Evolutionary conservation across 2,113 vertebrate species (phyloP), one percentile per base, ranked within the genome.

Genomic region (Gobio gobio): DNA sequence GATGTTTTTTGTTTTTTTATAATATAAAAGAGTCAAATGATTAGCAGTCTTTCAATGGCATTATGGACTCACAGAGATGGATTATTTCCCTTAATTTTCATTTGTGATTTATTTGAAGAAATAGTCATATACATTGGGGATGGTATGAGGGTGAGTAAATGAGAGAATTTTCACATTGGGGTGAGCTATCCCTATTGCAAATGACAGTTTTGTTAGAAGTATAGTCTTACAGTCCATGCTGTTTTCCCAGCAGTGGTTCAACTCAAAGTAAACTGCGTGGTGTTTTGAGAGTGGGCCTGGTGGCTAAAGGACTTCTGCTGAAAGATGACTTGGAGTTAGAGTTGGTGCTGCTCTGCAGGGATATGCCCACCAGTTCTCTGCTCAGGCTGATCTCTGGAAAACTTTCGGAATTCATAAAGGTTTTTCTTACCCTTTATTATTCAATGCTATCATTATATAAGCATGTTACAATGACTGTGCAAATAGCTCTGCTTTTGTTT

Each of bases 321-420:
- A 99, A 98, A 88, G 97, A 97, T 24, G 97, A 99, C 89, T 88
- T 96, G 93, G 95, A 97, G 20, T 92, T 99, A 85, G 97, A 99
- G 91, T 93, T 99, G 49, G 97, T 99, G 9, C 92, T 99, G 47
- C 89, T 99, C 4, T 98, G 97, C 88, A 95, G 96, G 74, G 95
- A 96, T 81, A 96, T 96, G 86, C 98, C 98, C 14, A 99, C 97
- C 0, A 86, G 92, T 0, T 91, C 94, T 12, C 95, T 99, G 66
- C 94, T 99, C 87, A 92, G 94, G 85, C 94, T 96, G 70, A 97
- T 99, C 3, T 94, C 96, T 0, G 96, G 97, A 43, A 97, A 96
- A 47, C 92, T 99, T 6, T 90, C 92, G 0, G 89, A 94, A n/a
- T 95, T 98, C 83, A 93, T 99, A 0, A 93, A 96, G 93, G 98